Base-by-base conservation (phyloP, 2,113 vertebrate species). In the Desmodus rotundus region DNA sequence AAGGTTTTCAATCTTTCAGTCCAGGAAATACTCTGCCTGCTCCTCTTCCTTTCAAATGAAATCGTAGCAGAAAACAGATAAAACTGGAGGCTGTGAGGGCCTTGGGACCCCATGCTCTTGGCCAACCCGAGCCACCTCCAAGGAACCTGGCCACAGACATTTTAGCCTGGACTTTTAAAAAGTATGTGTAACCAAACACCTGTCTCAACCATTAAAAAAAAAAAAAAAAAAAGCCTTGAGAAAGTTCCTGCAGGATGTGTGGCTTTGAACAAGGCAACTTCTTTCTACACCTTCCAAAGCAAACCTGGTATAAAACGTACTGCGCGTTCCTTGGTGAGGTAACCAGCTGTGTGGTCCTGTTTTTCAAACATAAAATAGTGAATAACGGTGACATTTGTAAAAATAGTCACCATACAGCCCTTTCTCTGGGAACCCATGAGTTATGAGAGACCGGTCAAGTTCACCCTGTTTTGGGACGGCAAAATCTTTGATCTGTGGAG, bases 201-300 rank as follows among this genome's bases (percentile, higher is more conserved):
- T 58, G 73, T 41, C 31, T 91, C 58, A 73, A 74, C 70, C 31
- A 77, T 7, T 8, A 0, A 73, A 54, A 45, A 45, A 86, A 31
- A 15, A 52, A 88, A n/a, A n/a, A n/a, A n/a, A 95, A 74, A 74
- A 61, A 84, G 36, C 47, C 91, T 93, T 94, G 31, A 92, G 74
- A 50, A 80, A 61, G 70, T 92, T 72, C 43, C 77, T 33, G 6
- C 12, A 85, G 78, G 86, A 83, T 24, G 14, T 67, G 92, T 67
- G 84, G 56, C 78, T 91, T 72, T 84, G 91, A 97, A 67, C 61
- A 52, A 36, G 0, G 6, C 58, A 33, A 89, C 80, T 97, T 97
- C 97, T 96, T 93, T 84, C 92, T 95, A 65, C 8, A 4, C 9
- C 19, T 50, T 97, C 92, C 97, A 96, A 87, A 97, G 80, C 88